Base-by-base conservation (phyloP, 1,140 invertebrate genomes). In the Nasonia vitripennis region DNA sequence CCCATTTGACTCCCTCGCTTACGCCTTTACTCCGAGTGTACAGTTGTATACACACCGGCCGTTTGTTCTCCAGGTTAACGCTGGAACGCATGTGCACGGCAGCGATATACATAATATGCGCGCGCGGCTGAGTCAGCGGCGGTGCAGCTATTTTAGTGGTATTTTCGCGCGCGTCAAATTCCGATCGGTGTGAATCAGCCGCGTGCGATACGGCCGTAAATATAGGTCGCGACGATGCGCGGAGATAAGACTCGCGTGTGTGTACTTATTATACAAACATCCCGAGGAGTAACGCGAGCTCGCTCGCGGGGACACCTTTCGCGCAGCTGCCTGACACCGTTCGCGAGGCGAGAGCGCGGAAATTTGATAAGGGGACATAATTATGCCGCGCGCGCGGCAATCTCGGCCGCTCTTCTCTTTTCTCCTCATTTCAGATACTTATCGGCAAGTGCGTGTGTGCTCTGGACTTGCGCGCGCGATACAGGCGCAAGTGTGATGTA, bases 181-280 rank as follows among this genome's bases (percentile, higher is more conserved):
- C 87, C 86, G 75, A 86, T 84, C 81, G 86, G 81, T 87, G 87
- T 89, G 88, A 89, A 88, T 89, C 88, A 88, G 74, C 41, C 75
- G 62, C 75, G 67, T 62, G 62, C 75, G 67, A 79, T 84, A 84
- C 12, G 75, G 5, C 37, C 67, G 51, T 84, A 84, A 84, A 84
- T 84, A 79, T 84, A 79, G 83, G 83, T 79, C 83, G 83, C 68
- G 45, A 34, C 77, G 70, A 84, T 78, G 75, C 79, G 20, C 41
- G 0, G 20, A 79, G 83, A 84, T 84, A 84, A 84, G 37, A 37
- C 5, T n/a, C 17, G 82, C 27, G 45, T 48, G 62, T 41, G 31
- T 37, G 75, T 62, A 37, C 41, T 83, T 20, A 48, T 37, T 77
- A 41, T 23, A 37, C 27, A 34, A 20, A n/a, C 48, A 31, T 55